Base-by-base conservation (phyloP, 2,797 vertebrate species). In the Tapera naevia region DNA sequence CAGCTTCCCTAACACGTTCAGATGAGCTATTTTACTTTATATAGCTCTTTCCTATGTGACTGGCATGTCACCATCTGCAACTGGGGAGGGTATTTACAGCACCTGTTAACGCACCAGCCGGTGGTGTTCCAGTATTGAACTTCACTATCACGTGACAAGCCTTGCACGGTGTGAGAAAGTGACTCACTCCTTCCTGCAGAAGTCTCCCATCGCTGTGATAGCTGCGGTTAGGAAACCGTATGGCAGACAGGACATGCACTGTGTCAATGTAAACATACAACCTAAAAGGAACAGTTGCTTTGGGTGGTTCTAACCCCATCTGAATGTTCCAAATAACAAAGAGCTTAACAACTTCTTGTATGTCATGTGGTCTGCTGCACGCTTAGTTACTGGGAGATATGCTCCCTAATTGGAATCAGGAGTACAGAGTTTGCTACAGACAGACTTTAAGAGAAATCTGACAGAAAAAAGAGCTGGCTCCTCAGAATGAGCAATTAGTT, bases 401-500 rank as follows among this genome's bases (percentile, higher is more conserved):
- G 58, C 33, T 45, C 32, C 24, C 60, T 62, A 83, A 53, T 6
- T 79, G 58, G 37, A 95, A 78, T 78, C 30, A 54, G 30, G 33
- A 94, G 7, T 23, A 56, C 12, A 37, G 39, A 48, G 32, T 67
- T 84, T 71, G 43, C 60, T 90, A 61, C 43, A 90, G 53, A 89
- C 5, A 46, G 56, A 32, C 45, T 71, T 71, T 5, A 58, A 54
- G 48, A 93, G 17, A 82, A 82, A 75, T 28, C 11, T 61, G 7
- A 74, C 35, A 86, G 91, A 87, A 71, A 91, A 53, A 82, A 84
- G 18, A 86, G 76, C 86, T 92, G 76, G n/a, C 30, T 79, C 27
- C 18, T 39, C 9, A 83, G 43, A 93, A 92, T 4, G 18, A 84
- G 39, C 41, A 28, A 66, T 75, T 57, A 84, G 28, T 4, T 81